phyloP scores from a whole-genome alignment of 2,888 invertebrate species.

The Dasysyrphus tricinctus region DNA sequence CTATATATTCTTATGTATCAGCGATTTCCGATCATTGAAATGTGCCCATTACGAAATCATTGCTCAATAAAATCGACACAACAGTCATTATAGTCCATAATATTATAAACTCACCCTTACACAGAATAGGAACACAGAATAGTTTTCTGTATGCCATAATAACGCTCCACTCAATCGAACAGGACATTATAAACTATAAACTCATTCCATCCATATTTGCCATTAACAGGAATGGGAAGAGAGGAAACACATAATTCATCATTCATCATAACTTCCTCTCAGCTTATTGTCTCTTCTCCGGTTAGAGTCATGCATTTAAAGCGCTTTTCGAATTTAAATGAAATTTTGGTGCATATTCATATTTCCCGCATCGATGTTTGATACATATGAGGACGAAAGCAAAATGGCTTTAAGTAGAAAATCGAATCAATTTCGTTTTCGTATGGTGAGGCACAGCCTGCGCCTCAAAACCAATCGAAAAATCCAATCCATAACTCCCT shows the following conservation, averaged over 20 bases:
- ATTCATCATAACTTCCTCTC: neutral
- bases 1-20: constrained; percentile 34
- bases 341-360: neutral
- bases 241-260: neutral
- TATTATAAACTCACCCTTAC: constrained; percentile 18
- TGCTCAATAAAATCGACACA: constrained; percentile 51
- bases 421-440: constrained; percentile 50
- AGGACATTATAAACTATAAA: neutral
- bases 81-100: constrained; percentile 45
- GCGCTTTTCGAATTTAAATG: constrained; percentile 16
- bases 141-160: constrained; percentile 19
- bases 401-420: constrained; percentile 48
- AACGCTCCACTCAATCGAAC: constrained; percentile 52
- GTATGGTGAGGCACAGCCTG: neutral
- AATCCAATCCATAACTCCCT: neutral
- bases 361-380: neutral
- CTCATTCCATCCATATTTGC: neutral
- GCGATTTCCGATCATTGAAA: constrained; percentile 49
- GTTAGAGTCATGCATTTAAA: constrained; percentile 22
- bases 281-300: constrained; percentile 14
- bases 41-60: constrained; percentile 57
- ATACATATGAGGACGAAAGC: neutral
- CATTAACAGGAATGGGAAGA: neutral
- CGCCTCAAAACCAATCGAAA: neutral
- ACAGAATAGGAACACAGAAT: neutral